phyloP scores from a whole-genome alignment of 2,113 vertebrate genomes.

The Theristicus caerulescens region DNA sequence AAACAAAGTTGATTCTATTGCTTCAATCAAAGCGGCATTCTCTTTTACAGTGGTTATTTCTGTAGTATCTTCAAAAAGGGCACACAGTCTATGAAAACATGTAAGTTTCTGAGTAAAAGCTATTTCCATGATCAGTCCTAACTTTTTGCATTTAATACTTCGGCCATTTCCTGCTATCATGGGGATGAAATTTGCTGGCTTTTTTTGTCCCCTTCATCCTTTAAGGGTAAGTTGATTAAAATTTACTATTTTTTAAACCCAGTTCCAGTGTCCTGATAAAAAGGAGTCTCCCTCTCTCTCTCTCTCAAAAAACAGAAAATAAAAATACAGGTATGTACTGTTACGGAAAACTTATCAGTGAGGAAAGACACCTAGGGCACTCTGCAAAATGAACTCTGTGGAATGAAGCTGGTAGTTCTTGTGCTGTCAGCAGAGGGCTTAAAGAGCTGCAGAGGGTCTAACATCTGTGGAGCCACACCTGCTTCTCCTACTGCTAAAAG shows the following conservation, averaged over 20 bases:
- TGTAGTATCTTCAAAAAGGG: constrained; percentile 74
- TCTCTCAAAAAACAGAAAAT: background rate
- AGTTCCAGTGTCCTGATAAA: background rate
- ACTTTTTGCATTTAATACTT: constrained; percentile 34
- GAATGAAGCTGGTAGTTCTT: background rate
- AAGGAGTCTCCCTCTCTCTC: background rate
- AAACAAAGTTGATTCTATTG: constrained; percentile 77
- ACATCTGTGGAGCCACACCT: background rate
- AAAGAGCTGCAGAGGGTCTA: constrained; percentile 8
- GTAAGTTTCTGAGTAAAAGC: constrained; percentile 56
- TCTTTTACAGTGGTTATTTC: constrained; percentile 77
- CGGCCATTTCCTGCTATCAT: background rate
- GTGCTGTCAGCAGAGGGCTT: constrained; percentile 49
- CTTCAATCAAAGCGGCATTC: constrained; percentile 77
- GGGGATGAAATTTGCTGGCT: background rate
- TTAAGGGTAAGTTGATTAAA: background rate
- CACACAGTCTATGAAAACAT: constrained; percentile 65
- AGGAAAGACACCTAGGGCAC: background rate
- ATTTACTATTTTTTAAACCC: background rate
- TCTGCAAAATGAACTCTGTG: background rate
- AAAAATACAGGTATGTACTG: background rate
- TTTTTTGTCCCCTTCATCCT: background rate
- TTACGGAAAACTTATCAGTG: background rate
- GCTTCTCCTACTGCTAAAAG: background rate
- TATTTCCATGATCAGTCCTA: constrained; percentile 21